Evolutionary conservation across 1,140 invertebrate genomes (phyloP), one percentile per base, ranked within the genome.

Genomic region (Ectropis grisescens): DNA sequence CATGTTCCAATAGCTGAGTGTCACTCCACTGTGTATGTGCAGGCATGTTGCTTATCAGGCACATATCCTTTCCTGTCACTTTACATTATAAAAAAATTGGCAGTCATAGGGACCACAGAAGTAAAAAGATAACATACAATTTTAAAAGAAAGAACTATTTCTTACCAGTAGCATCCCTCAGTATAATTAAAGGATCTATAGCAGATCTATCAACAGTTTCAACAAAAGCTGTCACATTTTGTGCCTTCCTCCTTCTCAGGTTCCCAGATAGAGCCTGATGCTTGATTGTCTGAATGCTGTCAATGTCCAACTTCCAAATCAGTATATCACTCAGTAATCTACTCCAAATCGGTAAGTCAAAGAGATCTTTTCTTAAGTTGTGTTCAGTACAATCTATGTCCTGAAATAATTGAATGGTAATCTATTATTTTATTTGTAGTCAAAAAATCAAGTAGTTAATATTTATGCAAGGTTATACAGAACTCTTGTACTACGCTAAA

Each of bases 161-260:
- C 43, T 47, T 26, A 76, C 75, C 75, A 39, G 58, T 76, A 37
- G 40, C 33, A 50, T 80, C 75, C 34, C 64, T 61, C 12, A 80
- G 45, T 13, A 57, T 64, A 33, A 80, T 60, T 16, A 75, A 40
- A n/a, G 72, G 70, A 42, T 81, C 72, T 39, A 53, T 62, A 11
- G 39, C 62, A 41, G 69, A 81, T 58, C 76, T 74, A 35, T 81
- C 76, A 11, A 78, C 53, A 31, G 47, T 47, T 27, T 81, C 72
- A 26, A 81, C 47, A 59, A 67, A 65, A 14, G 62, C 72, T 29
- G 45, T 47, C 9, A 81, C 58, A 30, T 44, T 59, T 37, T 74
- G 50, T 14, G 76, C 76, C 37, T 81, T 81, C 16, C 55, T 61
- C 25, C 50, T 57, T 16, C 38, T 45, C 10, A 74, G 31, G 23